Evolutionary conservation across 2,113 vertebrate species (phyloP).

Genomic region (Passer domesticus): DNA sequence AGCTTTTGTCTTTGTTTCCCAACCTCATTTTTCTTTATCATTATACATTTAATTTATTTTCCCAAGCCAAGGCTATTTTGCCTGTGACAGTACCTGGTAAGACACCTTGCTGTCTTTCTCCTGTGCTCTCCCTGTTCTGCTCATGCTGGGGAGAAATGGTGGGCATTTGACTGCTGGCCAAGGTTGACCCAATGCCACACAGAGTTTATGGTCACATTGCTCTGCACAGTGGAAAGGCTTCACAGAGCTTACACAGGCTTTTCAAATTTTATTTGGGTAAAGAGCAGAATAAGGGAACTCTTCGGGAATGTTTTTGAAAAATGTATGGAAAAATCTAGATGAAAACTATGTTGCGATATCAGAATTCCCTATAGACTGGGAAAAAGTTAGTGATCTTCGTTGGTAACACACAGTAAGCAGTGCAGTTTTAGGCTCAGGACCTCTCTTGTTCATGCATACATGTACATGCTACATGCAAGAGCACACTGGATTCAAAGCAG

Average conservation of each 20-base stretch:
- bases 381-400: neutral
- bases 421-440: neutral
- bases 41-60: neutral
- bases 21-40: neutral
- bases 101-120: neutral
- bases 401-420: neutral
- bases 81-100: neutral
- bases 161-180: neutral
- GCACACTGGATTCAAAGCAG: neutral
- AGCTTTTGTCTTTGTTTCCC: neutral
- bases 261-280: neutral
- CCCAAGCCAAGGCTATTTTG: neutral
- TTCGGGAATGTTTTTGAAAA: neutral
- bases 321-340: neutral
- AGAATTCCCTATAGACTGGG: neutral
- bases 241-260: neutral
- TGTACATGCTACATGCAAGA: neutral
- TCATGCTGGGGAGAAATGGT: accelerated
- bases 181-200: accelerated
- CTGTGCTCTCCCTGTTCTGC: neutral
- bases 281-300: neutral
- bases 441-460: neutral
- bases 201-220: accelerated
- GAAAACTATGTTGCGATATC: neutral
- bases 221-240: neutral